These are phyloP conservation scores for Drosophila chauvacae DNA, from an alignment of 1,140 invertebrate genomes.

Conservation along the genomic window DNA sequence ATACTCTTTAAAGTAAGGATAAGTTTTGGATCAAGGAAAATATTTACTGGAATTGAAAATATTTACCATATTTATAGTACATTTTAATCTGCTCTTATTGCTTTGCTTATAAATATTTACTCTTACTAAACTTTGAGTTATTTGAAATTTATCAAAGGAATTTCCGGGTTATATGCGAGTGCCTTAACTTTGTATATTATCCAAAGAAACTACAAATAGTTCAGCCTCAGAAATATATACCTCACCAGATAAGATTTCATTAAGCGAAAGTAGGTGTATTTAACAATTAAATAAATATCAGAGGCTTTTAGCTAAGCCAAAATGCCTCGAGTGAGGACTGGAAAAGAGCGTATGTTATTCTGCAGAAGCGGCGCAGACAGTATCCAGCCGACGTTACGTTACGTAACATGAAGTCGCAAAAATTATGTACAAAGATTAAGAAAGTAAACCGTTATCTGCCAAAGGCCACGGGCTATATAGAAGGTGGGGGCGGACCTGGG, in stretches of 20 bases:
- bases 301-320: conserved; percentile 9
- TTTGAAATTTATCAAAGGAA: not conserved
- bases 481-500: conserved; percentile 1
- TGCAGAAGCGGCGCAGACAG: conserved; percentile 9
- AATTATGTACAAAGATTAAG: conserved; percentile 81
- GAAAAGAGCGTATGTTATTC: conserved; percentile 25
- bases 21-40: not conserved
- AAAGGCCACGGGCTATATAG: conserved; percentile 36
- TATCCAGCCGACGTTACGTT: conserved; percentile 45
- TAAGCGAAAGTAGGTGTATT: conserved; percentile 19
- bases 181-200: not conserved
- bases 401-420: conserved; percentile 67
- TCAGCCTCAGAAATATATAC: not conserved
- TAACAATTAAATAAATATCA: conserved; percentile 31
- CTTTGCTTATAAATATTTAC: not conserved
- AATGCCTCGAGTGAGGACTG: conserved; percentile 12
- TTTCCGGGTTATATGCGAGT: not conserved
- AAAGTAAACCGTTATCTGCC: conserved; percentile 78
- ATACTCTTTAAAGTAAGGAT: conserved; percentile 18
- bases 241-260: not conserved
- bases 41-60: not conserved
- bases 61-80: not conserved
- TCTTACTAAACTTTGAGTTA: not conserved
- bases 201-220: not conserved
- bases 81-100: too few species aligned